Percentiles rank a stretch among this genome's conserved stretches.
phyloP scores from a whole-genome alignment of 2,888 invertebrate genomes.

The Galerucella pusilla region DNA sequence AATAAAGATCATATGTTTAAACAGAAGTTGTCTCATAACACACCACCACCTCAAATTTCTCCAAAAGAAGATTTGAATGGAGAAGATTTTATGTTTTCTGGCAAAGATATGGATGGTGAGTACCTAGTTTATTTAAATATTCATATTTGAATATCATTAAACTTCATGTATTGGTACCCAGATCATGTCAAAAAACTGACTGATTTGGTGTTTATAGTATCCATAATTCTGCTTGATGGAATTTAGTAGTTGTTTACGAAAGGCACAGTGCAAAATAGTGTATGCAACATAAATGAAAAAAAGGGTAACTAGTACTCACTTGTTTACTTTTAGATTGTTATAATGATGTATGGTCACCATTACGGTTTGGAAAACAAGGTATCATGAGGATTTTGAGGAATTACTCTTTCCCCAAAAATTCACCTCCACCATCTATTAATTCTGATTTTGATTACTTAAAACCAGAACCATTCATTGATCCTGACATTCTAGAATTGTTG shows the following conservation, averaged over 20 bases:
- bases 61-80: slow-evolving; percentile 41
- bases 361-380: slow-evolving; percentile 20
- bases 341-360: slow-evolving; percentile 38
- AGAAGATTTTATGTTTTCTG: slow-evolving; percentile 47
- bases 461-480: slow-evolving; percentile 8
- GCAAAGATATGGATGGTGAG: slow-evolving; percentile 45
- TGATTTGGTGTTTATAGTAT: no score
- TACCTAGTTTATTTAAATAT: background rate
- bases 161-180: no score
- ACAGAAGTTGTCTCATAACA: slow-evolving; percentile 29
- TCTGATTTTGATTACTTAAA: slow-evolving; percentile 7
- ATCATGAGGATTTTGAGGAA: slow-evolving; percentile 33
- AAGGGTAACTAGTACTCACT: background rate
- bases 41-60: slow-evolving; percentile 1
- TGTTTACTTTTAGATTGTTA: slow-evolving; percentile 32
- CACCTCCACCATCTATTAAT: slow-evolving; percentile 41
- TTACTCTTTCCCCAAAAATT: slow-evolving; percentile 30
- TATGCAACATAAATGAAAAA: background rate
- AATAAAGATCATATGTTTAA: slow-evolving; percentile 21
- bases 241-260: no score
- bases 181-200: no score
- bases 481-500: slow-evolving; percentile 16
- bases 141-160: no score
- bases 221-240: no score
- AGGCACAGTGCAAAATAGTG: background rate